Conservation (phyloP, 2,888 invertebrate species). For the Drosophila flavopinicola region DNA sequence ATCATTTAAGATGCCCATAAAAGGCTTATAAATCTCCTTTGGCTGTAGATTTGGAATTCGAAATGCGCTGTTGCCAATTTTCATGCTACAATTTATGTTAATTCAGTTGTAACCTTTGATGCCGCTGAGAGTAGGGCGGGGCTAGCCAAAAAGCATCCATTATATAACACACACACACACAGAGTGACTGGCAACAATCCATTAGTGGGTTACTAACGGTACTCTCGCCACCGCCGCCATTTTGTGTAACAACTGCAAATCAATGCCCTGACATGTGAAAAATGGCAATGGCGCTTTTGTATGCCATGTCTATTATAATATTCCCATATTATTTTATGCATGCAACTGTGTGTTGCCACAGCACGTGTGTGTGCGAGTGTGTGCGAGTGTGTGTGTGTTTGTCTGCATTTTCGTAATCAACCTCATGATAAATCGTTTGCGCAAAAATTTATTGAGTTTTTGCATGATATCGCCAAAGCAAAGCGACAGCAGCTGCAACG, state of each 20-base stretch:
- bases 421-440: slow-evolving; percentile 82
- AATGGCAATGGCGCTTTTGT: slow-evolving; percentile 67
- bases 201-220: slow-evolving; percentile 72
- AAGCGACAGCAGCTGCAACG: slow-evolving; percentile 53
- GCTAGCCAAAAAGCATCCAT: slow-evolving; percentile 44
- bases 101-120: slow-evolving; percentile 66
- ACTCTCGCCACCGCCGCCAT: slow-evolving; percentile 53
- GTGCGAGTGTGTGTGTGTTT: slow-evolving; percentile 41
- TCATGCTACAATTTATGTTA: slow-evolving; percentile 70
- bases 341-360: slow-evolving; percentile 52
- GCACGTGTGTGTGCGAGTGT: slow-evolving; percentile 8
- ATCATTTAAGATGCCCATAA: slow-evolving; percentile 27
- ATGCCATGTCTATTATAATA: slow-evolving; percentile 75
- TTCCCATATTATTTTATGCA: slow-evolving; percentile 77
- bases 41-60: slow-evolving; percentile 11
- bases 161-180: slow-evolving; percentile 19
- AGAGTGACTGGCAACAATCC: slow-evolving; percentile 58
- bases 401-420: slow-evolving; percentile 81
- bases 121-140: background rate
- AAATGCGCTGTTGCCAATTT: slow-evolving; percentile 63
- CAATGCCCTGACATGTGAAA: slow-evolving; percentile 78
- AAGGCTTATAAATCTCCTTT: slow-evolving; percentile 10
- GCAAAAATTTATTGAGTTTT: slow-evolving; percentile 79
- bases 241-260: slow-evolving; percentile 78
- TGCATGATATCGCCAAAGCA: slow-evolving; percentile 68